Evolutionary conservation across 2,888 invertebrate species (phyloP), one percentile per base, ranked within the genome.

Genomic region (Priocnemis perturbator): DNA sequence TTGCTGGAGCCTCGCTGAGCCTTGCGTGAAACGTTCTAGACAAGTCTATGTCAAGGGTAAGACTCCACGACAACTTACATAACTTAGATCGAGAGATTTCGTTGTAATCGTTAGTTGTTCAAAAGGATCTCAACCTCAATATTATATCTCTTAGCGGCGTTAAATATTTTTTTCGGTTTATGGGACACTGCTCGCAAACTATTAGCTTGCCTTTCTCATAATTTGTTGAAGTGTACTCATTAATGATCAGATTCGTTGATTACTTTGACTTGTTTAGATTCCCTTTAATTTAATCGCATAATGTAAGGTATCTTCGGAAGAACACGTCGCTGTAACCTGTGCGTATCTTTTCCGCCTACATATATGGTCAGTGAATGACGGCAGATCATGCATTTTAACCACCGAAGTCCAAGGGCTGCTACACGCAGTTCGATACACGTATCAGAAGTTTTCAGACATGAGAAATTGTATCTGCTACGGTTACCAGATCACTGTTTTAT

Each of bases 291-390:
- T 61, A 69, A 73, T 78, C 75, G 75, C 71, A 78, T 78, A 78
- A 75, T 77, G 70, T 77, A 77, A 77, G 70, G 56, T 78, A 73
- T 78, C 75, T 75, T 65, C 30, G 58, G 47, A 64, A 60, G 47
- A 64, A 60, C 21, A 37, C 37, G 4, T 37, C 11, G 37, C 37
- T 53, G 53, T 53, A 58, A 15, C 48, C 23, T 60, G 55, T 26
- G 30, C 59, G 57, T 64, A 26, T 9, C 23, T 37, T 62, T 50
- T 7, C n/a, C 61, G 44, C 23, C 45, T 63, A 26, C n/a, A 26
- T 17, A 19, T 48, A 4, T 58, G n/a, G 48, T 45, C 50, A 23
- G 21, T 67, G 26, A 37, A 61, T 66, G 67, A 47, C 21, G 55
- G 52, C 67, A 64, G 69, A 71, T 9, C 50, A 23, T 60, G 65